These are phyloP conservation scores for Eremophila alpestris DNA, from an alignment of 2,797 vertebrate species.

Conservation along the genomic window DNA sequence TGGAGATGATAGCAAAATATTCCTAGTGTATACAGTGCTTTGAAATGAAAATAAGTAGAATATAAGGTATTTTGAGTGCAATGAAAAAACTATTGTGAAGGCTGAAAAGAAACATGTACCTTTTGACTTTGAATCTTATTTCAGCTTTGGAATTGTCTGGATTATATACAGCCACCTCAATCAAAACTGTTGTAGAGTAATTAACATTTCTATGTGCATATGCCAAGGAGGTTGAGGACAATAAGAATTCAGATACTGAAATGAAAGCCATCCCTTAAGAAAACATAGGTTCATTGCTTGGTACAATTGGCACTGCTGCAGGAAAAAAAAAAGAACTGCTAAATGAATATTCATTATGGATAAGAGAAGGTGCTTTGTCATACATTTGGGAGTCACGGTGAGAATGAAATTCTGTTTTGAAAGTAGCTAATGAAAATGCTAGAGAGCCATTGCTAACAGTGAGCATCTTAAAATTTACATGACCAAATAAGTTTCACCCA, in stretches of 20 bases:
- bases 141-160: not conserved
- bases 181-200: not conserved
- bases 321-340: not conserved
- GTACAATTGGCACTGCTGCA: not conserved
- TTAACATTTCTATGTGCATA: not conserved
- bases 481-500: not conserved
- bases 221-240: not conserved
- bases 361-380: not conserved
- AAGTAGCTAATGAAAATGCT: not conserved
- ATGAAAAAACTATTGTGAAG: not conserved
- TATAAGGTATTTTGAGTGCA: not conserved
- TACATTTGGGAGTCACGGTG: not conserved
- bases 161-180: not conserved
- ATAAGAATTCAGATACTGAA: not conserved
- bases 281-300: not conserved
- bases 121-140: constrained; percentile 29
- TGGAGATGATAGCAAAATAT: not conserved
- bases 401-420: not conserved
- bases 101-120: not conserved
- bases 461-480: not conserved
- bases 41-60: not conserved
- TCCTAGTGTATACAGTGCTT: not conserved
- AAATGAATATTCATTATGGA: not conserved
- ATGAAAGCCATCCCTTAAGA: constrained; percentile 14
- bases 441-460: not conserved